These are phyloP conservation scores for Corythornis madagascariensis DNA, from an alignment of 2,113 vertebrate species.

Conservation along the genomic window DNA sequence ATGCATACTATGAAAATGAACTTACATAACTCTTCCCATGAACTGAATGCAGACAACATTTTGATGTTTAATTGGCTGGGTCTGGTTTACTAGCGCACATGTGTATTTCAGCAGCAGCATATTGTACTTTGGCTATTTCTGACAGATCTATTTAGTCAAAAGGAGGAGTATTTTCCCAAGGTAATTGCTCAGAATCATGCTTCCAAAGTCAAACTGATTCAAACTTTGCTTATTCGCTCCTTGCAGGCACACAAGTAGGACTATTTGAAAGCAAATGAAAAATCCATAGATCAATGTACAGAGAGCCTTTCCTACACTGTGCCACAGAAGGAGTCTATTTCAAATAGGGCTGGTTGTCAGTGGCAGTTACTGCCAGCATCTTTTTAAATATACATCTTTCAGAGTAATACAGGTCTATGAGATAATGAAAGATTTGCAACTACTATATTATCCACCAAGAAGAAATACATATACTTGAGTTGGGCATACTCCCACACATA, in stretches of 20 bases:
- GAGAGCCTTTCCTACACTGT: conserved; percentile 20
- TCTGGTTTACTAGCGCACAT: conserved; percentile 62
- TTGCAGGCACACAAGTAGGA: conserved; percentile 48
- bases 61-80: conserved; percentile 82
- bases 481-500: neutral
- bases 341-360: conserved; percentile 50
- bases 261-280: conserved; percentile 74
- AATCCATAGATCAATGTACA: conserved; percentile 55
- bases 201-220: conserved; percentile 78
- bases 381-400: conserved; percentile 68
- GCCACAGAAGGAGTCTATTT: conserved; percentile 58
- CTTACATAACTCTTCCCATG: conserved; percentile 74
- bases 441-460: conserved; percentile 15
- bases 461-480: neutral
- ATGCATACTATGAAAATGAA: conserved; percentile 78
- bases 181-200: conserved; percentile 77
- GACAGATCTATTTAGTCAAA: conserved; percentile 80
- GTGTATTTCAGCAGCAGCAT: conserved; percentile 41
- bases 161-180: conserved; percentile 64
- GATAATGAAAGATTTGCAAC: conserved; percentile 65
- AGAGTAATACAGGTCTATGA: conserved; percentile 54
- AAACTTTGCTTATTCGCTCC: conserved; percentile 74
- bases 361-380: conserved; percentile 53
- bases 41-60: conserved; percentile 72
- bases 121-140: conserved; percentile 48